Evolutionary conservation across 2,797 vertebrate genomes (phyloP), one percentile per base, ranked within the genome.

Genomic region (Anniella stebbinsi): DNA sequence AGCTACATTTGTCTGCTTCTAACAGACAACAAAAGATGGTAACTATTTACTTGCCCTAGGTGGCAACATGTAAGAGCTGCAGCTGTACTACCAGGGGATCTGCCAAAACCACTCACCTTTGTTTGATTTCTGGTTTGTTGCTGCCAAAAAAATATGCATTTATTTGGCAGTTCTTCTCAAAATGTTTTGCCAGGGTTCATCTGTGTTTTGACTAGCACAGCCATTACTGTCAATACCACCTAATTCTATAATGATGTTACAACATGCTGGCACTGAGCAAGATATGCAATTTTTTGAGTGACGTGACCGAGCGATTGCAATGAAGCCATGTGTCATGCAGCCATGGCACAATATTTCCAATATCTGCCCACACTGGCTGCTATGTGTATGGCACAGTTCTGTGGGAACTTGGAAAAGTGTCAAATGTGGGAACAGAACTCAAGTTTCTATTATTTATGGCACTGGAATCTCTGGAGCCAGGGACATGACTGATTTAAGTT

Each of bases 1-100:
- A 80, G 78, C 36, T 80, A 80, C 78, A 36, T n/a, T 36, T 60
- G 54, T 80, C 78, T 60, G 51, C 45, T 36, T 57, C n/a, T 54
- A 60, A 12, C 33, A 57, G 33, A 63, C 60, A 63, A 80, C 78
- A 80, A 80, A 80, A 80, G 51, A 80, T 4, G 54, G 78, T 80
- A 80, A 80, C 78, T 60, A 80, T 80, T 80, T 60, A 80, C 60
- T 80, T 80, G 78, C 8, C 54, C n/a, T 80, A 60, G 54, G 78
- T 80, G 54, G 51, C 78, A 80, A 60, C 54, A 57, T 15, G 33
- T 23, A 80, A 80, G 33, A n/a, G 36, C 18, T 23, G 7, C 33
- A 23, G 18, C 72, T 38, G 21, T 75, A 36, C 45, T 54, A 33
- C 21, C 51, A 33, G 21, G 3, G n/a, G 48, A 30, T 33, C 45